phyloP scores from a whole-genome alignment of 2,113 vertebrate genomes.

The Pongo pygmaeus region DNA sequence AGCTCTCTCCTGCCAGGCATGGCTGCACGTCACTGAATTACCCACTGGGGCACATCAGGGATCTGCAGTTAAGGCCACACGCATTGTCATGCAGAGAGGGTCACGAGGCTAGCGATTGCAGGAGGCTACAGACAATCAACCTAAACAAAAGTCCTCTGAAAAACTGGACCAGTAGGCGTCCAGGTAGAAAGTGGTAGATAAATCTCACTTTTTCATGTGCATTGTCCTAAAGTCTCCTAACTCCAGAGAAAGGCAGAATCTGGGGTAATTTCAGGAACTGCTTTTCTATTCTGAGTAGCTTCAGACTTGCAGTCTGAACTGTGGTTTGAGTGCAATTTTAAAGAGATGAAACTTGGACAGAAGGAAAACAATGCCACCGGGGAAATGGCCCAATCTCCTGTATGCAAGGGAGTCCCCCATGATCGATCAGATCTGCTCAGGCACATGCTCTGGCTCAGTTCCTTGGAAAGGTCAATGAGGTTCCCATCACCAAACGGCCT shows the following conservation, averaged over 20 bases:
- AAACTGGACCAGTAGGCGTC: rapidly evolving
- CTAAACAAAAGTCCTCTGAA: not conserved
- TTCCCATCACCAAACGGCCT: not conserved
- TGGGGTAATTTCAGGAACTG: not conserved
- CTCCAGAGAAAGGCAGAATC: not conserved
- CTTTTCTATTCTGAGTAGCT: no score
- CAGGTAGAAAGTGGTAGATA: not conserved
- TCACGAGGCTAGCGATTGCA: rapidly evolving
- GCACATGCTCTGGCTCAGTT: not conserved
- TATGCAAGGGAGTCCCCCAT: not conserved
- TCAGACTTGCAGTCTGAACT: not conserved
- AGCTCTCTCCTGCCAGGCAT: no score
- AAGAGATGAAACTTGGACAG: not conserved
- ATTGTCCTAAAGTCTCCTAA: not conserved
- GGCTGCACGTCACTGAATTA: rapidly evolving
- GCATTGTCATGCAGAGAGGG: not conserved
- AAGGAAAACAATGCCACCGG: rapidly evolving
- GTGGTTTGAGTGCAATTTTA: not conserved
- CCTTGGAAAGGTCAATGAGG: not conserved
- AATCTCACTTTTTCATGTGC: no score
- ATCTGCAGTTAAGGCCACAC: not conserved
- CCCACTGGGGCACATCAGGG: rapidly evolving
- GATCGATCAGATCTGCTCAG: no score
- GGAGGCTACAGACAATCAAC: not conserved
- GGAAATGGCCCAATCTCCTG: not conserved